Evolutionary conservation across 2,113 vertebrate species (phyloP), one percentile per base, ranked within the genome.

Genomic region (Trinectes maculatus): DNA sequence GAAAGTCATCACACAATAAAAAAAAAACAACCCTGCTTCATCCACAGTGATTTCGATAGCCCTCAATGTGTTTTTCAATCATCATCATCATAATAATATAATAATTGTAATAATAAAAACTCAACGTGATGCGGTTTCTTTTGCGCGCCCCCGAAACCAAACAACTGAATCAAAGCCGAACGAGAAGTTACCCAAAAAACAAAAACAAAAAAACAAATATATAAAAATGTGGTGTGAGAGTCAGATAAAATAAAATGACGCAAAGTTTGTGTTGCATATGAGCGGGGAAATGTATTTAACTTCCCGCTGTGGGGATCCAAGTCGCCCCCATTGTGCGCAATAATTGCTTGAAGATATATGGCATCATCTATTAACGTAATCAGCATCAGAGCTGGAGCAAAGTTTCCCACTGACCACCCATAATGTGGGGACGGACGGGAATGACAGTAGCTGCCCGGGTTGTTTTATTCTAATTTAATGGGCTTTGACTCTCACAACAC

Each of bases 281-380:
- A 85, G 83, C 63, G 88, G 87, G 91, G 91, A 79, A 94, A 90
- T 91, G 92, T 93, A 92, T 90, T 93, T 94, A 94, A 92, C 93
- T 94, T 93, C 90, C 90, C 93, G 56, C 93, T 74, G 88, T 91
- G 92, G 94, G 94, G 92, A 92, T 93, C 92, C 90, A 86, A 15
- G 87, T 81, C 90, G 72, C 87, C 83, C 77, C 94, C 90, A 93
- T 93, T 95, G 93, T 95, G 85, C 89, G 83, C 92, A 81, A 90
- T 95, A 95, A 95, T 95, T 95, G 92, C 92, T 94, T 94, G 92
- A 93, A 95, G 93, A 94, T 95, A 95, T 94, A 93, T 95, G 95
- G 93, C 95, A 96, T 93, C 93, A 94, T 96, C 92, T 91, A 96
- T 96, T 96, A 96, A 93, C 93, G 94, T 96, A 96, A 96, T 96